A percentile compares a stretch with the other conserved stretches of the same genome.
These are phyloP conservation scores for Eonycteris spelaea DNA, from an alignment of 2,113 vertebrate species.

Conservation along the genomic window DNA sequence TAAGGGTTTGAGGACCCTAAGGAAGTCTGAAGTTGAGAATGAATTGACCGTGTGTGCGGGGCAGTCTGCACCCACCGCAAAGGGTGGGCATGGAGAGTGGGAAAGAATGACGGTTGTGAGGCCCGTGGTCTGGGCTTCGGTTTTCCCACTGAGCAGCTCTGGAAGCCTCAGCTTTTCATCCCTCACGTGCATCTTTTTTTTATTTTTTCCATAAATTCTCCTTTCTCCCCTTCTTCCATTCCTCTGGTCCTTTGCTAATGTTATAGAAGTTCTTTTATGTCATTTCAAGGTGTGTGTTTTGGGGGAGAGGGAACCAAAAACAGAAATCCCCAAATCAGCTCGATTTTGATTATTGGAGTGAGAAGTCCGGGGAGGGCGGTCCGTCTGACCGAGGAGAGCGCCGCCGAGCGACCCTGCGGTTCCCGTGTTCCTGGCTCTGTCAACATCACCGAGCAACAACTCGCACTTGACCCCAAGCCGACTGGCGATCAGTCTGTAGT, in stretches of 20 bases:
- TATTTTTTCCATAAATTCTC: background rate
- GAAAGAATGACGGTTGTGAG: too few species aligned
- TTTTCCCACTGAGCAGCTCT: background rate
- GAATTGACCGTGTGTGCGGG: background rate
- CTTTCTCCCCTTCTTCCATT: background rate
- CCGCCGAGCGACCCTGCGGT: accelerated
- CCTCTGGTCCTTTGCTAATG: background rate
- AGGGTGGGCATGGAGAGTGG: accelerated
- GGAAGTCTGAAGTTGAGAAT: background rate
- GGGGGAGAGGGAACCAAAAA: background rate
- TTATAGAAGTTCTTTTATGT: background rate
- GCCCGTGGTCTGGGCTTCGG: background rate
- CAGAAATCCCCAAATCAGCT: background rate
- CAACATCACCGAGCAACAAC: accelerated
- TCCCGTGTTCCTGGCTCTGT: background rate
- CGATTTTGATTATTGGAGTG: background rate
- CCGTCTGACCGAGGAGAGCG: accelerated
- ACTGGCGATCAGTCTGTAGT: background rate
- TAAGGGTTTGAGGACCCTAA: background rate
- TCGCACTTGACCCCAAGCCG: accelerated
- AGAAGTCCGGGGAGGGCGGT: accelerated
- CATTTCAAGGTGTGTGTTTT: background rate
- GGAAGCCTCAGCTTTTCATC: background rate
- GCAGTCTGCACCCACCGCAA: background rate
- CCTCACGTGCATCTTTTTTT: background rate